Percentiles rank a stretch among this genome's conserved stretches.
Evolutionary conservation across 1,140 invertebrate species (phyloP).

Genomic region (Drosophila parvula): DNA sequence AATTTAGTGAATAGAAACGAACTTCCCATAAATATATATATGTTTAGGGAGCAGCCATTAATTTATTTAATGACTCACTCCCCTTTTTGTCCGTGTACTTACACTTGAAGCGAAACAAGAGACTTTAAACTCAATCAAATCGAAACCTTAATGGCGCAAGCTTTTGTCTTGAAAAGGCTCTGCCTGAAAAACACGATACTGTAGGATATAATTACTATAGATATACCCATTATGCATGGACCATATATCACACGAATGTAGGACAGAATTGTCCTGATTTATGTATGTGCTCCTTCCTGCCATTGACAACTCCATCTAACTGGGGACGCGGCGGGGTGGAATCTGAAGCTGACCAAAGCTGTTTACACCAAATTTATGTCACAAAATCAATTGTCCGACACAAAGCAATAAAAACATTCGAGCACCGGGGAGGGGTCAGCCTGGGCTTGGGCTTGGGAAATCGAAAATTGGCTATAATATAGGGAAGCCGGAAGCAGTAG

Average conservation of each 20-base stretch:
- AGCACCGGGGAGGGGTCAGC: conserved; percentile 29
- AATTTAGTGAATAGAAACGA: accelerated
- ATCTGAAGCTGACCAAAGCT: conserved; percentile 63
- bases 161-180: conserved; percentile 16
- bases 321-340: neutral
- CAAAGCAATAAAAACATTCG: conserved; percentile 69
- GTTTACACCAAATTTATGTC: conserved; percentile 76
- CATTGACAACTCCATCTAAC: conserved; percentile 60
- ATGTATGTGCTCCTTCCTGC: conserved; percentile 31
- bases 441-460: neutral
- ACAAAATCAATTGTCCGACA: conserved; percentile 75
- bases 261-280: conserved; percentile 32
- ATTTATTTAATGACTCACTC: neutral
- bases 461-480: no score
- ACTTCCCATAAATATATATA: neutral
- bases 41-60: neutral
- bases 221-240: conserved; percentile 30
- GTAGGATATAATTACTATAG: conserved; percentile 31
- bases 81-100: neutral
- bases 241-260: conserved; percentile 29
- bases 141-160: neutral
- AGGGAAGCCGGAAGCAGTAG: neutral
- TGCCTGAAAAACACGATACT: conserved; percentile 8
- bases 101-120: neutral
- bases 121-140: neutral